These are phyloP conservation scores for Parus major DNA, from an alignment of 2,113 vertebrate species.

Conservation along the genomic window DNA sequence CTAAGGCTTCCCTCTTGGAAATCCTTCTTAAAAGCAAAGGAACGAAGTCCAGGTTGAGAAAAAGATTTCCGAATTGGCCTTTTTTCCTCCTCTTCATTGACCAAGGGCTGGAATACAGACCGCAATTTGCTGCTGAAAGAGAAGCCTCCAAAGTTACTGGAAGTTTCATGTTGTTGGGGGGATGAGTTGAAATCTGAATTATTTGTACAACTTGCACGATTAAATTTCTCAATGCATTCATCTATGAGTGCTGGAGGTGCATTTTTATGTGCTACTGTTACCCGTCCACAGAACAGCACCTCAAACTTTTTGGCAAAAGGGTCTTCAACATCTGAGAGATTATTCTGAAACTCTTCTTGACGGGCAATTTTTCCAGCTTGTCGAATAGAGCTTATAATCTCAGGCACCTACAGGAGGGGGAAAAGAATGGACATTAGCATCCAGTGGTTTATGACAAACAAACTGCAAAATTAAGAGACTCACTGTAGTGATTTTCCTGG, in stretches of 20 bases:
- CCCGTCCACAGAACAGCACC: conserved; percentile 93
- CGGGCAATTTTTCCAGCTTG: conserved; percentile 93
- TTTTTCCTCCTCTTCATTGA: conserved; percentile 53
- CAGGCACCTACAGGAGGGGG: conserved; percentile 80
- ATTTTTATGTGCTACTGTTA: conserved; percentile 92
- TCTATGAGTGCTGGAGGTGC: conserved; percentile 94
- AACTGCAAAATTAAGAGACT: not conserved
- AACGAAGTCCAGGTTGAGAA: conserved; percentile 76
- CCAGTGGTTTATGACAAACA: not conserved
- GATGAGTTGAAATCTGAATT: not conserved
- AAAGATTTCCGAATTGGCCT: conserved; percentile 76
- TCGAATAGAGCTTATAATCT: conserved; percentile 94
- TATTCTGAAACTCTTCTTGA: conserved; percentile 83
- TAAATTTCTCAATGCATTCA: conserved; percentile 96
- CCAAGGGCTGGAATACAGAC: conserved; percentile 71
- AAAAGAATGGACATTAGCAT: not conserved
- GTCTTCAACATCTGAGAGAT: conserved; percentile 70
- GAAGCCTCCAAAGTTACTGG: conserved; percentile 42
- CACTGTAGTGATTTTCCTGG: not conserved
- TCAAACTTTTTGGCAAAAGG: conserved; percentile 95
- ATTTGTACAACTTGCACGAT: conserved; percentile 71
- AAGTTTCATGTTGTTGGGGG: conserved; percentile 19
- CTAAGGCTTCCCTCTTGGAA: conserved; percentile 62
- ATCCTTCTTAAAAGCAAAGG: conserved; percentile 82
- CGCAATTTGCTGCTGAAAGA: conserved; percentile 67